These are phyloP conservation scores for Xestoiulus laeticollis DNA, from an alignment of 2,888 invertebrate genomes.

Conservation along the genomic window DNA sequence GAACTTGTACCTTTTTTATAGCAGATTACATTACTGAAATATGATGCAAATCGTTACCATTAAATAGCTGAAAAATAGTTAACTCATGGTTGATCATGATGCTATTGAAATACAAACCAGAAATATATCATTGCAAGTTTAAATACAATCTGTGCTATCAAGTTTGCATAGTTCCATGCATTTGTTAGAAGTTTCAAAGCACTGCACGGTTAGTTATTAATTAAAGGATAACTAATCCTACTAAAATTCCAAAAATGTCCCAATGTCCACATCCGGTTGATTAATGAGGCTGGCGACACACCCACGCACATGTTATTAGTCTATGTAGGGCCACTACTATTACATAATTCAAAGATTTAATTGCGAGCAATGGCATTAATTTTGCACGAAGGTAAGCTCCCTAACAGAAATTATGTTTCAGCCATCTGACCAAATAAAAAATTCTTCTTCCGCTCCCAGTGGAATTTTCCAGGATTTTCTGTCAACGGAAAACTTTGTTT, in stretches of 20 bases:
- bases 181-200: not conserved
- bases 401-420: not conserved
- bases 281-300: not conserved
- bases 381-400: not conserved
- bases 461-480: not conserved
- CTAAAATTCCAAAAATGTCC: not conserved
- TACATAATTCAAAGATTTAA: slow-evolving; percentile 33
- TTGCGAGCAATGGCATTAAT: slow-evolving; percentile 13
- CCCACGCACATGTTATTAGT: slow-evolving; percentile 6
- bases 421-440: not conserved
- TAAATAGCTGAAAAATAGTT: too few relatives aligned
- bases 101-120: not conserved
- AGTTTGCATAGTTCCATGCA: not conserved
- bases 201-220: not conserved
- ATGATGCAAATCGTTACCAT: too few relatives aligned
- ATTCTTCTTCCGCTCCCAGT: not conserved
- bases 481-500: not conserved
- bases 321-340: slow-evolving; percentile 8
- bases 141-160: too few relatives aligned
- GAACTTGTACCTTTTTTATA: too few relatives aligned
- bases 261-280: slow-evolving; percentile 27
- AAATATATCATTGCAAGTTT: too few relatives aligned
- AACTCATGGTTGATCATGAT: not conserved
- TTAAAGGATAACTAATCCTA: not conserved
- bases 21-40: too few relatives aligned